Percentiles rank a stretch among this genome's conserved stretches.
These are phyloP conservation scores for Heteractis magnifica DNA, from an alignment of 92 coral and sea anemone species.

Conservation along the genomic window DNA sequence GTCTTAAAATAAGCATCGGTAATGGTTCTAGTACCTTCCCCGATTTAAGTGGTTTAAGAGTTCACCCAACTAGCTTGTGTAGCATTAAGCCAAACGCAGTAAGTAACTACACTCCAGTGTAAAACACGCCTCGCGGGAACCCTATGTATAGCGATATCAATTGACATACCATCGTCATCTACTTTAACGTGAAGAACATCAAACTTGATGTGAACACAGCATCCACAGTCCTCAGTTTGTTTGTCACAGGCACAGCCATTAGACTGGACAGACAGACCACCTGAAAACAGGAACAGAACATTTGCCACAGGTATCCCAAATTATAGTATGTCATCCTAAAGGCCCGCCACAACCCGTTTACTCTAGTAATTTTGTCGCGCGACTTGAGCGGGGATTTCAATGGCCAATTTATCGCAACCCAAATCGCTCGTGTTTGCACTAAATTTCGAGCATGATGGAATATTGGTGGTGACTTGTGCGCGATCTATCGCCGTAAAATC, in stretches of 20 bases:
- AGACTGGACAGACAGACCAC: slow-evolving; percentile 6
- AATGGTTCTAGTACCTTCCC: no score
- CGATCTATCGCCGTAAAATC: no score
- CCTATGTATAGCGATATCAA: not conserved
- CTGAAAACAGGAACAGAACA: not conserved
- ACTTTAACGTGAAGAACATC: slow-evolving; percentile 29
- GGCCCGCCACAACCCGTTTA: no score
- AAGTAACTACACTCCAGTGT: not conserved
- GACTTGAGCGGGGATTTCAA: no score
- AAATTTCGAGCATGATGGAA: not conserved
- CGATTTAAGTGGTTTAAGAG: no score
- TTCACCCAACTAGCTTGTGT: no score
- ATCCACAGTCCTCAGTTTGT: slow-evolving; percentile 51
- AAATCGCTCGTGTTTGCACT: no score
- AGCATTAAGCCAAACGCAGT: no score
- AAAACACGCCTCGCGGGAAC: not conserved
- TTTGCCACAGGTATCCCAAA: not conserved
- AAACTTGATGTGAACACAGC: slow-evolving; percentile 52
- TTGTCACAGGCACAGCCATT: slow-evolving; percentile 53
- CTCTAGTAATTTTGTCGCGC: no score
- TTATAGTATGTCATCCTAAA: not conserved
- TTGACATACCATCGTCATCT: slow-evolving; percentile 44
- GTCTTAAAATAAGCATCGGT: no score
- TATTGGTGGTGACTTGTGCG: no score
- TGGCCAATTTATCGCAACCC: no score